phyloP scores from a whole-genome alignment of 2,888 invertebrate species.

The Archips xylosteana region DNA sequence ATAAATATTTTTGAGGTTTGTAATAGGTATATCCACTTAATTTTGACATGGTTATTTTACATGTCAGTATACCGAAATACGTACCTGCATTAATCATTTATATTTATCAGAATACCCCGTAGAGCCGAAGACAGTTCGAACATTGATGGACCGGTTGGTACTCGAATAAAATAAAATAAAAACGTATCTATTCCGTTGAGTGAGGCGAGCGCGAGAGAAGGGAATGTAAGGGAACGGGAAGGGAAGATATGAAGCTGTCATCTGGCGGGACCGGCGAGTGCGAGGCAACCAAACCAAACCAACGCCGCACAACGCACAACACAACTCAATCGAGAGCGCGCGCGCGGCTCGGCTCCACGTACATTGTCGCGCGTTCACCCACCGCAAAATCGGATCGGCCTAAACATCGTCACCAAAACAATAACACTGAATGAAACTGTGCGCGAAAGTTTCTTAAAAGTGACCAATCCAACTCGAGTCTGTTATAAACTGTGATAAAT shows the following conservation, averaged over 20 bases:
- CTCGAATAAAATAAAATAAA: constrained; percentile 71
- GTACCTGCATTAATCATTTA: constrained; percentile 51
- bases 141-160: constrained; percentile 59
- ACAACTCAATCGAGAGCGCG: constrained; percentile 64
- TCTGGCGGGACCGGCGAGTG: constrained; percentile 58
- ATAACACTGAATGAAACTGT: constrained; percentile 49
- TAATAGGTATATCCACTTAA: constrained; percentile 14
- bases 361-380: constrained; percentile 48
- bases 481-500: constrained; percentile 62
- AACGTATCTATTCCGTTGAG: constrained; percentile 71
- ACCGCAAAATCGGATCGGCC: not conserved
- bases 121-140: constrained; percentile 61
- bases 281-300: constrained; percentile 34
- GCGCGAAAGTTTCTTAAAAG: constrained; percentile 45
- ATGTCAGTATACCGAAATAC: constrained; percentile 36
- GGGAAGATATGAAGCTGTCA: constrained; percentile 75
- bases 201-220: constrained; percentile 45
- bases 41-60: constrained; percentile 3
- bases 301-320: constrained; percentile 35
- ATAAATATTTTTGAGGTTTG: not conserved
- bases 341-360: constrained; percentile 60
- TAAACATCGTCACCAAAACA: constrained; percentile 40
- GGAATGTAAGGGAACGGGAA: constrained; percentile 59
- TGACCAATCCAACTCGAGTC: constrained; percentile 65
- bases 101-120: constrained; percentile 56